Evolutionary conservation across 2,113 vertebrate genomes (phyloP).

Genomic region (Callipepla squamata): DNA sequence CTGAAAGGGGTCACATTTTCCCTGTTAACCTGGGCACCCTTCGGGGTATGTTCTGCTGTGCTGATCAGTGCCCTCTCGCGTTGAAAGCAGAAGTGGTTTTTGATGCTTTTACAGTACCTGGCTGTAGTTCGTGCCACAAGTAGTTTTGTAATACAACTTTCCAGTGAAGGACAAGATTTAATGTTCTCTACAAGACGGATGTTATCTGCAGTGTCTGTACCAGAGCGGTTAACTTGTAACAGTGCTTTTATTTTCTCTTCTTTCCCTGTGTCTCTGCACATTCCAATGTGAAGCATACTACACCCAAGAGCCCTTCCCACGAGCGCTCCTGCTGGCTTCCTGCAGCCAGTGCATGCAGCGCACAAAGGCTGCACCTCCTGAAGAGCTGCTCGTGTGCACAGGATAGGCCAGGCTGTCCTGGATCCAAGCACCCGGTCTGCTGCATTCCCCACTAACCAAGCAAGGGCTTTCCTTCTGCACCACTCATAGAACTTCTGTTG

Average conservation of each 20-base stretch:
- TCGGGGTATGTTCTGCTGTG: accelerated
- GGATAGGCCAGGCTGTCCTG: neutral
- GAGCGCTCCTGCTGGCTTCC: neutral
- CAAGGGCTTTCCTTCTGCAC: neutral
- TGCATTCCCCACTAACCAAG: neutral
- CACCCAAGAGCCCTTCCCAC: neutral
- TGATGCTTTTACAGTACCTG: neutral
- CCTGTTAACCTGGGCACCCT: neutral
- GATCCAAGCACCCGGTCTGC: neutral
- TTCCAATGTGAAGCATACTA: accelerated
- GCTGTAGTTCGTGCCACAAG: neutral
- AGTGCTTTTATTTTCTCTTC: neutral
- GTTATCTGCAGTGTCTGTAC: neutral
- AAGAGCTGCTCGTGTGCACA: neutral
- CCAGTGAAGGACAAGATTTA: neutral
- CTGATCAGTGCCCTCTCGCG: neutral
- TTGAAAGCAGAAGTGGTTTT: neutral
- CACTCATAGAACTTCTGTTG: neutral
- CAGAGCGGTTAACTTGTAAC: neutral
- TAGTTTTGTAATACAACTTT: neutral
- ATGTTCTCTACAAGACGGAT: neutral
- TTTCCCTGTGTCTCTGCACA: neutral
- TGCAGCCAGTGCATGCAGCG: neutral
- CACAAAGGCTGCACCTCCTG: neutral
- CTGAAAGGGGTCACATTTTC: neutral